A percentile compares a stretch with the other conserved stretches of the same genome.
Evolutionary conservation across 2,888 invertebrate species (phyloP).

Genomic region (Polylopha cassiicola): DNA sequence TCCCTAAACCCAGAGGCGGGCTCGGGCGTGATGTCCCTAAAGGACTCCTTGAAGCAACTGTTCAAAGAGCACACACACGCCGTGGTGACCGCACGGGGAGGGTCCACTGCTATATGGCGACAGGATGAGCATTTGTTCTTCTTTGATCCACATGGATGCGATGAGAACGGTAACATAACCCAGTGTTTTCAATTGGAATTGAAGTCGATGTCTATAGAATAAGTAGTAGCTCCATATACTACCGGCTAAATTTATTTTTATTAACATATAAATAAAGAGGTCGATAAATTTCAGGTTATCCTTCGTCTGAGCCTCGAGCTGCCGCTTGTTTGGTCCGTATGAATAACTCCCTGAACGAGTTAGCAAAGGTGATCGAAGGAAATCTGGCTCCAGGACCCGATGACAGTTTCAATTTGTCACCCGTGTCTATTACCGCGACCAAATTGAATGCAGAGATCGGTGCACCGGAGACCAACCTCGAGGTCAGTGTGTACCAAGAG

Average conservation of each 20-base stretch:
- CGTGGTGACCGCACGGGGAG: slow-evolving; percentile 75
- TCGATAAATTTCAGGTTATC: slow-evolving; percentile 39
- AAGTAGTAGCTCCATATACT: too few species aligned
- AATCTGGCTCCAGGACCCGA: slow-evolving; percentile 56
- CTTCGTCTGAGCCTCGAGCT: slow-evolving; percentile 46
- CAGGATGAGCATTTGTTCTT: slow-evolving; percentile 65
- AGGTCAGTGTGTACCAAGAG: slow-evolving; percentile 35
- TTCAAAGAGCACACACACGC: slow-evolving; percentile 60
- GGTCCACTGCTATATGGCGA: slow-evolving; percentile 77
- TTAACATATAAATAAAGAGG: background rate
- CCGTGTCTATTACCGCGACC: slow-evolving; percentile 49
- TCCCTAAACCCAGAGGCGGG: slow-evolving; percentile 45
- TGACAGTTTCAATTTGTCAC: slow-evolving; percentile 63
- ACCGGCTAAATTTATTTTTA: too few species aligned
- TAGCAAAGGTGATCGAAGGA: slow-evolving; percentile 51
- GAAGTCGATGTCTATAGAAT: too few species aligned
- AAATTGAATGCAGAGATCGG: slow-evolving; percentile 50
- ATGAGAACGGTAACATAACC: slow-evolving; percentile 74
- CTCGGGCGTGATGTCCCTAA: slow-evolving; percentile 44
- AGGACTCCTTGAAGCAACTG: slow-evolving; percentile 43
- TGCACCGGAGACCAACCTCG: slow-evolving; percentile 58
- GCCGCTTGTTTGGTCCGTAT: slow-evolving; percentile 54
- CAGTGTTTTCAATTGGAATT: too few species aligned
- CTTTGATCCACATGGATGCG: slow-evolving; percentile 79
- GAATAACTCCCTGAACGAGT: slow-evolving; percentile 37